phyloP scores from a whole-genome alignment of 2,113 vertebrate genomes.

The Protobothrops flavoviridis region DNA sequence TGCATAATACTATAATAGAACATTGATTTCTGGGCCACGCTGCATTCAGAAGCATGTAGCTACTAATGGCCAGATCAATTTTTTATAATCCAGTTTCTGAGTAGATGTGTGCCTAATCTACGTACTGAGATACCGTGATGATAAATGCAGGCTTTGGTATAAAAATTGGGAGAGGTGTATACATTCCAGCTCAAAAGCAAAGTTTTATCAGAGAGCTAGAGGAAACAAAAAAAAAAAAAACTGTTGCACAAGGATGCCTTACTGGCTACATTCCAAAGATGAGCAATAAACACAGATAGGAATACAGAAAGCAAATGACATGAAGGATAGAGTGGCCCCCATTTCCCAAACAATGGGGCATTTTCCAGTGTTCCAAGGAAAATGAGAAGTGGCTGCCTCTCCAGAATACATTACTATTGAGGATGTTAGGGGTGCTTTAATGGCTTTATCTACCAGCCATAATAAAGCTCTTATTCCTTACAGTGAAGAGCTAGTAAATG shows the following conservation, averaged over 20 bases:
- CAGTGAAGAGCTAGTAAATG: not conserved
- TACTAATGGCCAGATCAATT: not conserved
- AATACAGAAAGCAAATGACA: not conserved
- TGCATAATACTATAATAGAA: too few species aligned
- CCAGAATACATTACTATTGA: not conserved
- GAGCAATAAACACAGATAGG: not conserved
- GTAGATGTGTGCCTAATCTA: not conserved
- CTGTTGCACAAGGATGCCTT: too few species aligned
- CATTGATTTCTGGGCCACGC: not conserved
- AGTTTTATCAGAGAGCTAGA: not conserved
- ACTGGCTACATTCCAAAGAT: not conserved
- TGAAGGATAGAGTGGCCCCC: not conserved
- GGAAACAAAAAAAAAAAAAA: not conserved
- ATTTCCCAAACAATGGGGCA: not conserved
- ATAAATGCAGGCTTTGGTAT: not conserved
- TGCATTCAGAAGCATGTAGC: not conserved
- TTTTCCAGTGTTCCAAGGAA: not conserved
- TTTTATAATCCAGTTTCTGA: not conserved
- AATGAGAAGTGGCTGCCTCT: not conserved
- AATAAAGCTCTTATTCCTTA: not conserved
- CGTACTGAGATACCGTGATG: not conserved
- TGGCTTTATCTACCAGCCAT: not conserved
- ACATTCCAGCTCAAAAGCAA: not conserved
- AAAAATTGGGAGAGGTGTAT: not conserved
- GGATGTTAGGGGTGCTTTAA: too few species aligned